Evolutionary conservation across 2,113 vertebrate species (phyloP), one percentile per base, ranked within the genome.

Genomic region (Patagioenas fasciata): DNA sequence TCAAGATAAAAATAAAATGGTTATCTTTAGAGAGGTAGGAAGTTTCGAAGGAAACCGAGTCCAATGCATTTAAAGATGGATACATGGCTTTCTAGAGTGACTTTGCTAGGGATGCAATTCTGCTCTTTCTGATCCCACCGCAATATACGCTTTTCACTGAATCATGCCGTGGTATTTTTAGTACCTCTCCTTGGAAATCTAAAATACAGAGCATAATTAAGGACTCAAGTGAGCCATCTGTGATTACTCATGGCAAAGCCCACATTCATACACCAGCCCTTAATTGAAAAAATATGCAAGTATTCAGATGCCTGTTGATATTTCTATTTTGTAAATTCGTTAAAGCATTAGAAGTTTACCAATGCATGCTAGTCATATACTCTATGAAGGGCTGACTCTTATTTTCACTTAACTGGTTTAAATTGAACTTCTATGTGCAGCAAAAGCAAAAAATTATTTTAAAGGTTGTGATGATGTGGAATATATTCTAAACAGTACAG

Each of bases 231-330:
- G 67, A 95, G 87, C 50, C 88, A 92, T 83, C 90, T 96, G 42
- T 82, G 75, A 79, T 72, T 87, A 60, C 31, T 42, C 54, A 85
- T 26, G 36, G 95, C 93, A 97, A 96, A 97, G 75, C 54, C 61
- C 29, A 90, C 93, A 96, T 95, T 97, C 72, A 34, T 31, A 7
- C 50, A 60, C 9, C 51, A 91, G 31, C 28, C 53, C 56, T 80
- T 97, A 95, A 95, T 86, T 96, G 90, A 96, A 96, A 95, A 97
- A 97, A 97, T 93, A 96, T 85, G 82, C 92, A 95, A 96, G 85
- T 94, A 97, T 96, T 94, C 85, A 95, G 93, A 97, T 97, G 97
- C 93, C 85, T 80, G 28, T 85, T 95, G 85, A 96, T 96, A 96
- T 50, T 95, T 92, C 80, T 85, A 61, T 96, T 96, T 96, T 67